A percentile compares a stretch with the other conserved stretches of the same genome.
phyloP scores from a whole-genome alignment of 2,113 vertebrate genomes.

The Odocoileus virginianus region DNA sequence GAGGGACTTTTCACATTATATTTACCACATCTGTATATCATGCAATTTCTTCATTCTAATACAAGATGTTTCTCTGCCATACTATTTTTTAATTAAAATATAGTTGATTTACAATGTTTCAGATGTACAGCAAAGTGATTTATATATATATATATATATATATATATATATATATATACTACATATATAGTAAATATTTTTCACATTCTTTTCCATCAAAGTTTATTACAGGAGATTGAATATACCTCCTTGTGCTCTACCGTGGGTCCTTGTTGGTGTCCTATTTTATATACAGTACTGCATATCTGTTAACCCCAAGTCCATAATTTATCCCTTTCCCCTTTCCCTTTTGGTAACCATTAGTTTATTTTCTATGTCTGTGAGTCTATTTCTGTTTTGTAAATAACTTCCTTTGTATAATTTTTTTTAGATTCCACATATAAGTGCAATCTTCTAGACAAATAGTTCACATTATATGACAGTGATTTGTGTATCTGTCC shows the following conservation, averaged over 20 bases:
- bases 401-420: neutral
- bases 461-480: neutral
- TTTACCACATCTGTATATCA: too few relatives aligned
- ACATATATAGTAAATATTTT: neutral
- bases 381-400: neutral
- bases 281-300: neutral
- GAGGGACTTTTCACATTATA: neutral
- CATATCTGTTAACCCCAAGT: neutral
- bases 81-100: neutral
- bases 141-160: neutral
- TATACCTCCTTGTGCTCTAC: neutral
- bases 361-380: neutral
- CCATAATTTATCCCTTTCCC: neutral
- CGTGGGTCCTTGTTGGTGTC: neutral
- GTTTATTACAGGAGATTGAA: neutral
- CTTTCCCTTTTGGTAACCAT: neutral
- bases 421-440: neutral
- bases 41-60: neutral
- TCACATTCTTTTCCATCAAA: neutral
- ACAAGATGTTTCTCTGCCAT: neutral
- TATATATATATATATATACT: neutral
- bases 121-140: neutral
- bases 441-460: neutral
- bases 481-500: neutral
- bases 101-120: neutral